Evolutionary conservation across 2,888 invertebrate species (phyloP), one percentile per base, ranked within the genome.

Genomic region (Gonocerus acuteangulatus): DNA sequence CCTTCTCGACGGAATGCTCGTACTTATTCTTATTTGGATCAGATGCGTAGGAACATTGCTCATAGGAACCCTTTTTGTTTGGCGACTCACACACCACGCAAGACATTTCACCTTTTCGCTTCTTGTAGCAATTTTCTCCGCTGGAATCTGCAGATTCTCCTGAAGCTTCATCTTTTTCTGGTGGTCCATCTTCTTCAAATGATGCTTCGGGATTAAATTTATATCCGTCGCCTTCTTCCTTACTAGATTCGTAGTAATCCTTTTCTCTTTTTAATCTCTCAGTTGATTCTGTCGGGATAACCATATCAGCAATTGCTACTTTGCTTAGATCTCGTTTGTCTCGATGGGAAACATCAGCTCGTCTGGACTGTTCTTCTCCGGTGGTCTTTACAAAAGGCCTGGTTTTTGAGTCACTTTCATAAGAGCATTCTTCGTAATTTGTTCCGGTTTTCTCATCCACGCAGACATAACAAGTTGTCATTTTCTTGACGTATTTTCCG

Each of bases 391-490:
- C 63, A 56, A 19, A 65, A 62, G 18, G 73, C 73, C 42, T 71
- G 67, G 63, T 84, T 69, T 81, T 80, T 0, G 86, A 86, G 64
- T 83, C 80, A 1, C 84, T 82, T 13, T 85, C 83, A 72, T 88
- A 90, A 0, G 86, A 84, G 71, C 90, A 91, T n/a, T 84, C 84
- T 72, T 90, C 89, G 66, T 82, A 88, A 65, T 84, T 83, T 34
- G 84, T 86, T 42, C 87, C 86, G 1, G 83, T 84, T 71, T 85
- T 83, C 1, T 84, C 80, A 71, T 88, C 83, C 67, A 84, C 82
- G 70, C 90, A 91, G 1, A 86, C 78, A 66, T 80, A 81, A 72
- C 89, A 89, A 0, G 64, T 60, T 65, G 67, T 62, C 11, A 48
- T 54, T 23, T 66, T 59, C 23, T 57, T 34, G 2, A 42, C 42